Evolutionary conservation across 2,797 vertebrate genomes (phyloP).

Genomic region (Microchirus variegatus): DNA sequence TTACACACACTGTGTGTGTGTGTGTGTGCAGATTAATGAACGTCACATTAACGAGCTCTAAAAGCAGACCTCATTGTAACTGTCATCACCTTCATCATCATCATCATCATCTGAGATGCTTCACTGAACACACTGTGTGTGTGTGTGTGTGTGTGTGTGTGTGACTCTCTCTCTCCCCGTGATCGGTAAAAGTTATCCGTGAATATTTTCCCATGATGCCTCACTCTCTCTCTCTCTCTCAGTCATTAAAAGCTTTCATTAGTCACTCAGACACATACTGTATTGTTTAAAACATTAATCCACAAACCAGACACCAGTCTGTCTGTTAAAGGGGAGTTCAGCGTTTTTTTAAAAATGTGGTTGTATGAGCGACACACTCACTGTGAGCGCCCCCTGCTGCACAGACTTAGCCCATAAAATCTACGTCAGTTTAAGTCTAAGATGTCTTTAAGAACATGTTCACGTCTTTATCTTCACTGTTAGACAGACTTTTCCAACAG

Average conservation of each 20-base stretch:
- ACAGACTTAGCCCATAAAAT: no score
- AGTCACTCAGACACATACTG: conserved; percentile 36
- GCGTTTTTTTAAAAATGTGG: no score
- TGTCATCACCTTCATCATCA: conserved; percentile 36
- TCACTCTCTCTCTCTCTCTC: not conserved
- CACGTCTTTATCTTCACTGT: no score
- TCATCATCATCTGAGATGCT: conserved; percentile 21
- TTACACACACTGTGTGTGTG: conserved; percentile 32
- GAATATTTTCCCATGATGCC: no score
- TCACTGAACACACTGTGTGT: conserved; percentile 20
- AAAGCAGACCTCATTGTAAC: conserved; percentile 47
- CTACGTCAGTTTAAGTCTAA: no score
- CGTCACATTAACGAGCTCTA: conserved; percentile 47
- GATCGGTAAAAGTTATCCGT: no score
- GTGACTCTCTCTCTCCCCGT: no score
- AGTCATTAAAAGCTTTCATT: conserved; percentile 53
- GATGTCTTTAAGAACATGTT: no score
- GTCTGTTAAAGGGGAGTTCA: not conserved
- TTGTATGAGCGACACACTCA: no score
- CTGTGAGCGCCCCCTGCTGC: no score
- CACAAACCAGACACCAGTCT: conserved; percentile 55
- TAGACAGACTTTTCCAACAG: no score
- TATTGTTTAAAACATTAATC: conserved; percentile 50
- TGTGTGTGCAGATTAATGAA: conserved; percentile 43
- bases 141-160: no score